These are phyloP conservation scores for Conger conger DNA, from an alignment of 2,113 vertebrate species.

Conservation along the genomic window DNA sequence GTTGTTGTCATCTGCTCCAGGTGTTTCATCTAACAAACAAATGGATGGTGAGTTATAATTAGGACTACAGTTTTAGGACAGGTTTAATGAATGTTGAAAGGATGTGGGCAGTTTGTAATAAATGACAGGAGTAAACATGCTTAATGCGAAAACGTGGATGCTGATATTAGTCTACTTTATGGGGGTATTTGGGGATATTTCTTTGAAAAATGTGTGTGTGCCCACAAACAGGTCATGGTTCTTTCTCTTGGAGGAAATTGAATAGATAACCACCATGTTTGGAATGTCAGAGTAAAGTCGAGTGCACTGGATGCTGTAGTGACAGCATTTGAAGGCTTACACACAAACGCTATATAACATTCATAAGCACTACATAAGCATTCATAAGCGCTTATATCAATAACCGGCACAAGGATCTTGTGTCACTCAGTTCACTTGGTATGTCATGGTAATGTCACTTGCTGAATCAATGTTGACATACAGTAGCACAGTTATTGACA, in stretches of 20 bases:
- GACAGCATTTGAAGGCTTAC: no score
- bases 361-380: no score
- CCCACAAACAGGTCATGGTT: background rate
- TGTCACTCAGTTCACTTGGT: no score
- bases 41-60: conserved; percentile 11
- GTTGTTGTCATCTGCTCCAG: background rate
- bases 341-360: no score
- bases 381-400: no score
- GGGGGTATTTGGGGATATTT: background rate
- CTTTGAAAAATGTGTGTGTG: background rate
- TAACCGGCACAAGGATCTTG: no score
- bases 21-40: conserved; percentile 20
- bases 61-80: background rate
- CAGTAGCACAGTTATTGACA: no score
- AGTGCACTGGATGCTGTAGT: background rate
- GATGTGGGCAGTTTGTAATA: background rate
- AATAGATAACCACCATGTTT: background rate
- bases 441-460: no score
- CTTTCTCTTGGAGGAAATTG: background rate
- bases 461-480: no score
- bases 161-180: background rate
- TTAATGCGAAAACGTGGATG: background rate
- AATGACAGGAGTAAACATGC: background rate
- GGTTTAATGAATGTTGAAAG: background rate
- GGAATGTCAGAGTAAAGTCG: background rate